Evolutionary conservation across 2,888 invertebrate species (phyloP).

Genomic region (Luperina testacea): DNA sequence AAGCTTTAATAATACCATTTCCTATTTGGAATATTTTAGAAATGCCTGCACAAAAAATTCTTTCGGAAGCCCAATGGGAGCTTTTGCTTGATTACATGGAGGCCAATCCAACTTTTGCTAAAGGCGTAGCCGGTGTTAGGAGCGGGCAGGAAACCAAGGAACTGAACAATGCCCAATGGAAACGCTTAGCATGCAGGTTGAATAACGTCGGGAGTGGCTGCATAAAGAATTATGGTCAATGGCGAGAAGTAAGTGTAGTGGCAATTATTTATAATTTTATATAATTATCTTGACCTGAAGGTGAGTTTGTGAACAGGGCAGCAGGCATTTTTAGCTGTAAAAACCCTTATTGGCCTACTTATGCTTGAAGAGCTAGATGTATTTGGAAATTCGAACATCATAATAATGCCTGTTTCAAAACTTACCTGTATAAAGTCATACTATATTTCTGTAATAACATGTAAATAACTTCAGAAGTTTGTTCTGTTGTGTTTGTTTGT

Average conservation of each 20-base stretch:
- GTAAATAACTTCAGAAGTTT: not conserved
- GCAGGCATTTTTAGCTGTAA: not conserved
- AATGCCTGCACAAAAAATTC: constrained; percentile 36
- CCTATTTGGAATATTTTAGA: constrained; percentile 9
- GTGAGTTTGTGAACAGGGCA: not conserved
- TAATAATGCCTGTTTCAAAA: not conserved
- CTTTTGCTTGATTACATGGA: constrained; percentile 41
- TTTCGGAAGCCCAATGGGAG: constrained; percentile 35
- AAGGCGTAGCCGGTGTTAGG: constrained; percentile 9
- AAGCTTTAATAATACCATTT: constrained; percentile 1
- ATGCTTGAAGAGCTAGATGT: not conserved
- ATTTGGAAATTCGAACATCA: not conserved
- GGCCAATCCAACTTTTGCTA: constrained; percentile 36
- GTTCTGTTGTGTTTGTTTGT: no score
- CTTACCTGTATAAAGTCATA: not conserved
- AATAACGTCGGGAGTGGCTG: constrained; percentile 35
- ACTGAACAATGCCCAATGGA: constrained; percentile 17
- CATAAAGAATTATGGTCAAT: constrained; percentile 22
- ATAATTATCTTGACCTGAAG: not conserved
- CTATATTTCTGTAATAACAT: not conserved
- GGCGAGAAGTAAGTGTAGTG: constrained; percentile 34
- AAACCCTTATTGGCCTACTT: no score
- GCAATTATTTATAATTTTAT: not conserved
- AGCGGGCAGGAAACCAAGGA: constrained; percentile 18
- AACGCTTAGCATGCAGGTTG: constrained; percentile 25